These are phyloP conservation scores for Caretta caretta DNA, from an alignment of 2,113 vertebrate genomes.

Conservation along the genomic window DNA sequence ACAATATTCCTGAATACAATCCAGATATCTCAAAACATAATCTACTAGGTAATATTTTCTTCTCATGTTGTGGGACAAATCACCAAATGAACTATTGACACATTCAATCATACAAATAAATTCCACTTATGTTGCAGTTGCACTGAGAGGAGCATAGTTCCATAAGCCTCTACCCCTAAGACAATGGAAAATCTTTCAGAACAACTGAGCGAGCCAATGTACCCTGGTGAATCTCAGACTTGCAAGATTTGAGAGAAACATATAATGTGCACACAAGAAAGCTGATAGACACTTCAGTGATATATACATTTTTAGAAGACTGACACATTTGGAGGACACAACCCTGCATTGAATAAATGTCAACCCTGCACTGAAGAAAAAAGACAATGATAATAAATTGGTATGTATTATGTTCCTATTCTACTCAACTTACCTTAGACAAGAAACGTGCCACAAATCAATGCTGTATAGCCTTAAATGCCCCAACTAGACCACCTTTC, in stretches of 20 bases:
- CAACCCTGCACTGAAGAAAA: background rate
- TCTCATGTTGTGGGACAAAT: background rate
- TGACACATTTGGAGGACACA: background rate
- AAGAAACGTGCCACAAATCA: background rate
- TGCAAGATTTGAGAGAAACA: background rate
- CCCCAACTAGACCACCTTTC: background rate
- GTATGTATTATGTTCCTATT: background rate
- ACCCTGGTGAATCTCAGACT: background rate
- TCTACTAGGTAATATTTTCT: background rate
- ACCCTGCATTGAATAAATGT: background rate
- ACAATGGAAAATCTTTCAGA: background rate
- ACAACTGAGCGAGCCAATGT: background rate
- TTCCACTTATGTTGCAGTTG: background rate
- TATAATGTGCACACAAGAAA: background rate
- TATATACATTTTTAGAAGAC: background rate
- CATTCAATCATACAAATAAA: background rate
- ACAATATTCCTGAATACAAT: background rate
- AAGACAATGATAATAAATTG: background rate
- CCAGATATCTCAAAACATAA: background rate
- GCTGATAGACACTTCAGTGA: background rate
- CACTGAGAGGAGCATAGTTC: background rate
- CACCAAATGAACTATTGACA: background rate
- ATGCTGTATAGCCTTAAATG: background rate
- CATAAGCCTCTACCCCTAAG: background rate
- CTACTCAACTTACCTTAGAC: background rate